phyloP scores from a whole-genome alignment of 2,113 vertebrate species.

The Notechis scutatus region DNA sequence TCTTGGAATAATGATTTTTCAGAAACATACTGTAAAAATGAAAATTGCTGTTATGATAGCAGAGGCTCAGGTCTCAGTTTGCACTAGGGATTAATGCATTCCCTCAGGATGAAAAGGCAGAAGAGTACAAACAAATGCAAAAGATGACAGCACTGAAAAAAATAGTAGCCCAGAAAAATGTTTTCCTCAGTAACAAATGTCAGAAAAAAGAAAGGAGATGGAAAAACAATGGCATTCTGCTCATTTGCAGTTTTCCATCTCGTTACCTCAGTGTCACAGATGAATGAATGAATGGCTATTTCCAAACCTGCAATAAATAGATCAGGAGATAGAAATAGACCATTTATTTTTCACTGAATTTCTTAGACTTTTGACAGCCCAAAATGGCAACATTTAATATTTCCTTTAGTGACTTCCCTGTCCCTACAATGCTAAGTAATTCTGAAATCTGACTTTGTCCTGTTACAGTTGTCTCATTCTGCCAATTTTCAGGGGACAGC shows the following conservation, averaged over 20 bases:
- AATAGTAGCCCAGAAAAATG: neutral
- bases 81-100: neutral
- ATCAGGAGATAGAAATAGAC: neutral
- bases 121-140: neutral
- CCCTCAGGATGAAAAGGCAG: neutral
- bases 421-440: neutral
- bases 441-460: neutral
- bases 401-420: neutral
- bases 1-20: neutral
- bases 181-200: neutral
- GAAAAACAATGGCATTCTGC: neutral
- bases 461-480: neutral
- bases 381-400: neutral
- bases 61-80: neutral
- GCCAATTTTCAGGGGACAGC: neutral
- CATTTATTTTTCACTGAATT: neutral
- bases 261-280: neutral
- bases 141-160: neutral
- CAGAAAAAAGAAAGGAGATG: neutral
- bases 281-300: neutral
- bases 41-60: neutral
- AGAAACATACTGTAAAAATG: neutral
- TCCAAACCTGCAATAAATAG: neutral
- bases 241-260: neutral
- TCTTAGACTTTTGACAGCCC: neutral